These are phyloP conservation scores for Ormia ochracea DNA, from an alignment of 2,888 invertebrate species.

Conservation along the genomic window DNA sequence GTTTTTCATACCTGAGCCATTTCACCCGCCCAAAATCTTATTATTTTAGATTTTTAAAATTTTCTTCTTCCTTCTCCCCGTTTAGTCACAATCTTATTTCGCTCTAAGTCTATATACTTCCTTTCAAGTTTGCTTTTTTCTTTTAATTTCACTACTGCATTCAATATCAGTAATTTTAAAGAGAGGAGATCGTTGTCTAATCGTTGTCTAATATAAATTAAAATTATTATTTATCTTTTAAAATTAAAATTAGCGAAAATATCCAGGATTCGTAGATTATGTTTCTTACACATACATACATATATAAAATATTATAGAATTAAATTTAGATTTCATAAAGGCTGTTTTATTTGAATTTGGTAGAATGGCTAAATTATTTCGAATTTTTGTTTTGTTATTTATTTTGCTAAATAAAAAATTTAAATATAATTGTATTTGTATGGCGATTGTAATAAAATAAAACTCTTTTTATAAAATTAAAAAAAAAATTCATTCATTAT, in stretches of 20 bases:
- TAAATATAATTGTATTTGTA: conserved; percentile 43
- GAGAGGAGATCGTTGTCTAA: conserved; percentile 1
- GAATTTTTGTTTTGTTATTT: conserved; percentile 58
- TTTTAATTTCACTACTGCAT: neutral
- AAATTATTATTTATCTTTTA: conserved; percentile 27
- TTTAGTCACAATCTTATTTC: neutral
- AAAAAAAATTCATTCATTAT: conserved; percentile 46
- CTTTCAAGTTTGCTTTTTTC: neutral
- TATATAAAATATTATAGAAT: conserved; percentile 22
- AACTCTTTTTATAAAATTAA: conserved; percentile 28
- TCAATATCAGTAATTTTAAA: conserved; percentile 1
- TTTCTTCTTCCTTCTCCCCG: conserved; percentile 17
- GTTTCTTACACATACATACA: conserved; percentile 13
- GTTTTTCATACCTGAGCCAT: conserved; percentile 53
- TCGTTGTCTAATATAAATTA: conserved; percentile 8
- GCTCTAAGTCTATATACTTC: neutral
- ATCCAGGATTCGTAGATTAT: neutral
- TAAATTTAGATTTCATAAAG: conserved; percentile 49
- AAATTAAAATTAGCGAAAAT: conserved; percentile 24
- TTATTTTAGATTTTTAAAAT: conserved; percentile 61
- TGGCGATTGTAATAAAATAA: conserved; percentile 58
- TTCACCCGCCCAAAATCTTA: conserved; percentile 63
- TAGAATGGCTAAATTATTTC: conserved; percentile 54
- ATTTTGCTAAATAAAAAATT: conserved; percentile 53
- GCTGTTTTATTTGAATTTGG: conserved; percentile 37